These are phyloP conservation scores for Egretta garzetta DNA, from an alignment of 2,113 vertebrate genomes.

Conservation along the genomic window DNA sequence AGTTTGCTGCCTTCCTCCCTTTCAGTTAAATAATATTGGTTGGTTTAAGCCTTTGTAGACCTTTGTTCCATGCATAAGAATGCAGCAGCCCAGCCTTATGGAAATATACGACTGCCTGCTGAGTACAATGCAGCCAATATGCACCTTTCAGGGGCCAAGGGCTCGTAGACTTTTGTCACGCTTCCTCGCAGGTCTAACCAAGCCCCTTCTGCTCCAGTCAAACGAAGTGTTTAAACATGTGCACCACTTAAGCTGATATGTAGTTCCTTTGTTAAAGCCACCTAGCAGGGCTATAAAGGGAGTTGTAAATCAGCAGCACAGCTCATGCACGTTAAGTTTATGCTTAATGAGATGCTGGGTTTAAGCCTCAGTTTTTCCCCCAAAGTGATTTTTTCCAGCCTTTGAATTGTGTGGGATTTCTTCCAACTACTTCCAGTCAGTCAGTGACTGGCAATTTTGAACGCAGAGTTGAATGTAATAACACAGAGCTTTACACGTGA, in stretches of 20 bases:
- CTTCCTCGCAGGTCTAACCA: neutral
- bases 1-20: neutral
- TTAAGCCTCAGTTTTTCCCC: conserved; percentile 31
- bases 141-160: neutral
- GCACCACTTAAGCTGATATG: neutral
- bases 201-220: neutral
- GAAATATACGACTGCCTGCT: neutral
- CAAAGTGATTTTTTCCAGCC: conserved; percentile 49
- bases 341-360: conserved; percentile 38
- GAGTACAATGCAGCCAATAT: neutral
- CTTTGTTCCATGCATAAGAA: neutral
- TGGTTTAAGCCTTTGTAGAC: neutral
- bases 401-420: conserved; percentile 12
- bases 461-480: neutral
- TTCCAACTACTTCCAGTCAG: conserved; percentile 50
- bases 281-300: conserved; percentile 27
- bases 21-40: neutral
- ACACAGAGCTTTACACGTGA: neutral
- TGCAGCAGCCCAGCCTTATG: neutral
- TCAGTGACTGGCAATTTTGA: conserved; percentile 21
- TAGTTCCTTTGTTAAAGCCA: conserved; percentile 19
- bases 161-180: neutral
- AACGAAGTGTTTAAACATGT: neutral
- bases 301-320: conserved; percentile 25
- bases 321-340: conserved; percentile 7